Evolutionary conservation across 53 echinoderm and acorn worm genomes (phyloP).

Genomic region (Paelopatides confundens): DNA sequence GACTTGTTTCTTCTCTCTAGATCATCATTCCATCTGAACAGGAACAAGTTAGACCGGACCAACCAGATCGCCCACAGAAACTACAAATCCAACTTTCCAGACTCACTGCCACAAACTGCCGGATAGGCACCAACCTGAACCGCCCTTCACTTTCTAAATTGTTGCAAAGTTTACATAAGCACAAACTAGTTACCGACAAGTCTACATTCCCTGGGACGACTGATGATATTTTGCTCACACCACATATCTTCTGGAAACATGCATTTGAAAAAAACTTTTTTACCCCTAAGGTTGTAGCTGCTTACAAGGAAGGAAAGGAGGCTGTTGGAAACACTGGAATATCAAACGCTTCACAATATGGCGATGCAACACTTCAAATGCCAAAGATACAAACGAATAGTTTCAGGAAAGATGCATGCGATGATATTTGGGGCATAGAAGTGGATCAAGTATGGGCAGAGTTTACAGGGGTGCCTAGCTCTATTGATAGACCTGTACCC

Average conservation of each 20-base stretch:
- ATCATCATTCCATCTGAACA: constrained; percentile 74
- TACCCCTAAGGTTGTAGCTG: constrained; percentile 53
- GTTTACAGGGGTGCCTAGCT: constrained; percentile 79
- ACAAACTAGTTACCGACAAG: constrained; percentile 62
- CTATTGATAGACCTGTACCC: constrained; percentile 82
- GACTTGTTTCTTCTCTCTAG: constrained; percentile 26
- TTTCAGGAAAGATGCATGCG: constrained; percentile 74
- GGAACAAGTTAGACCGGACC: constrained; percentile 59
- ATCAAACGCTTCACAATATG: background rate
- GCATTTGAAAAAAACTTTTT: constrained; percentile 85
- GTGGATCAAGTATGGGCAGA: constrained; percentile 96
- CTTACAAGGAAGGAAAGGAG: constrained; percentile 16
- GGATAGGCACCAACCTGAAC: constrained; percentile 81
- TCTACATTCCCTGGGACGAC: constrained; percentile 16
- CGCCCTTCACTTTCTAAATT: constrained; percentile 82
- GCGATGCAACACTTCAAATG: background rate
- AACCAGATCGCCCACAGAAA: constrained; percentile 91
- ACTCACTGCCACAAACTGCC: constrained; percentile 91
- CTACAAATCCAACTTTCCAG: constrained; percentile 91
- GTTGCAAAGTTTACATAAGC: constrained; percentile 80
- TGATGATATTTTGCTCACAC: constrained; percentile 40
- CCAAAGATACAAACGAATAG: constrained; percentile 75
- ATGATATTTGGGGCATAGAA: constrained; percentile 91
- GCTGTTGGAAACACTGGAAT: background rate
- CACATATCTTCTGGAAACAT: constrained; percentile 84